phyloP scores from a whole-genome alignment of 1,140 invertebrate genomes.

The Drosophila melanica region DNA sequence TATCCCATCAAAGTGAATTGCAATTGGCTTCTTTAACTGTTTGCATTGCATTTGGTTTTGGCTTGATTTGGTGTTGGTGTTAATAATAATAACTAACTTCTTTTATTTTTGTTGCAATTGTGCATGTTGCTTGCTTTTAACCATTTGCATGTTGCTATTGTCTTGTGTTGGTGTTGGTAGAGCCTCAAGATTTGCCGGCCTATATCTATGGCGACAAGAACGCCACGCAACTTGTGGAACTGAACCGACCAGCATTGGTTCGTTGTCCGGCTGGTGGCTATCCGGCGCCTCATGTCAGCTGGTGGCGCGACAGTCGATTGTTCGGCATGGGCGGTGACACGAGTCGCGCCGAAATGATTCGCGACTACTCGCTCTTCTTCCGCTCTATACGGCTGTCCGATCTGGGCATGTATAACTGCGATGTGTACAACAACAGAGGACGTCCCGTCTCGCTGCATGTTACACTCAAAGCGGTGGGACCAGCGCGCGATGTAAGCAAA shows the following conservation, averaged over 20 bases:
- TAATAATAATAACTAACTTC: conserved; percentile 61
- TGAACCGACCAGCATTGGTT: conserved; percentile 89
- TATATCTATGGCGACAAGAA: conserved; percentile 86
- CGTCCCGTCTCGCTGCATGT: conserved; percentile 90
- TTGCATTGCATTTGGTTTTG: not conserved
- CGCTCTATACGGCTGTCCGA: conserved; percentile 88
- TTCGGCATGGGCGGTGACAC: conserved; percentile 89
- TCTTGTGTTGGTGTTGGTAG: conserved; percentile 78
- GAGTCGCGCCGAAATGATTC: conserved; percentile 90
- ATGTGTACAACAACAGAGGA: conserved; percentile 93
- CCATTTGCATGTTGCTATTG: conserved; percentile 53
- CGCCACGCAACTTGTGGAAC: conserved; percentile 87
- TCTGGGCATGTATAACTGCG: conserved; percentile 93
- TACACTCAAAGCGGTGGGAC: conserved; percentile 88
- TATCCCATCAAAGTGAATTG: not conserved
- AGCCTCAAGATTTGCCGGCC: conserved; percentile 84
- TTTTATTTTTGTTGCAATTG: conserved; percentile 17
- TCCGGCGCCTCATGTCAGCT: conserved; percentile 91
- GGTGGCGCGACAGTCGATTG: conserved; percentile 92
- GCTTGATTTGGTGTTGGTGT: conserved; percentile 55
- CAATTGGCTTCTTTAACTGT: not conserved
- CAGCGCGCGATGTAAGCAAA: conserved; percentile 84
- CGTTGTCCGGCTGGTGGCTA: conserved; percentile 93
- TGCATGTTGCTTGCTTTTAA: conserved; percentile 41
- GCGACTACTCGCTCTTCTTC: conserved; percentile 90